A percentile compares a stretch with the other conserved stretches of the same genome.
Evolutionary conservation across 2,888 invertebrate species (phyloP).

Genomic region (Drosophila nr. fundita): DNA sequence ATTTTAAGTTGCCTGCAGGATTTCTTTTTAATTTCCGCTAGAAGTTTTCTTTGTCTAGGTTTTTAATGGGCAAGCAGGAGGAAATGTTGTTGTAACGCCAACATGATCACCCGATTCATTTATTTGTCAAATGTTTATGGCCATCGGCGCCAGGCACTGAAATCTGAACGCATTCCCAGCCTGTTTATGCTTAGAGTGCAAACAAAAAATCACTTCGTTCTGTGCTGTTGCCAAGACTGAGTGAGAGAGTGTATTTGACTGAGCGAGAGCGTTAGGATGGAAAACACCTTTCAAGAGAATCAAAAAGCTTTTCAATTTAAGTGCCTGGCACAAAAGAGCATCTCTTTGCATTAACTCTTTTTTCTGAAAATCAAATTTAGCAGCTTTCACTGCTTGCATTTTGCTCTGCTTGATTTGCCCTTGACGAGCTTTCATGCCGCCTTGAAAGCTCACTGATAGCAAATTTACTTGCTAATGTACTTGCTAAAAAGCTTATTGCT

Average conservation of each 20-base stretch:
- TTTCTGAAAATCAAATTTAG: constrained; percentile 9
- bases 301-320: background rate
- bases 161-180: constrained; percentile 49
- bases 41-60: constrained; percentile 16
- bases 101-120: constrained; percentile 26
- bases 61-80: constrained; percentile 13
- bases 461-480: background rate
- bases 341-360: background rate
- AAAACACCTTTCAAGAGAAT: background rate
- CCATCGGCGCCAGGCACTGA: constrained; percentile 57
- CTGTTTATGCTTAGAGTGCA: constrained; percentile 47
- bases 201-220: constrained; percentile 10
- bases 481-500: constrained; percentile 9
- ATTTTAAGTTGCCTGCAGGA: constrained; percentile 19
- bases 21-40: constrained; percentile 37
- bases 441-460: constrained; percentile 3
- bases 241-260: background rate
- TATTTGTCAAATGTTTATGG: constrained; percentile 30
- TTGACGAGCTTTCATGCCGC: background rate
- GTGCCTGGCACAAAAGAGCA: background rate
- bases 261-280: background rate
- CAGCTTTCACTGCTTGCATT: constrained; percentile 10
- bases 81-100: constrained; percentile 35
- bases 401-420: constrained; percentile 23
- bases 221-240: background rate